phyloP scores from a whole-genome alignment of 2,888 invertebrate genomes.

The Melanostoma scalare region DNA sequence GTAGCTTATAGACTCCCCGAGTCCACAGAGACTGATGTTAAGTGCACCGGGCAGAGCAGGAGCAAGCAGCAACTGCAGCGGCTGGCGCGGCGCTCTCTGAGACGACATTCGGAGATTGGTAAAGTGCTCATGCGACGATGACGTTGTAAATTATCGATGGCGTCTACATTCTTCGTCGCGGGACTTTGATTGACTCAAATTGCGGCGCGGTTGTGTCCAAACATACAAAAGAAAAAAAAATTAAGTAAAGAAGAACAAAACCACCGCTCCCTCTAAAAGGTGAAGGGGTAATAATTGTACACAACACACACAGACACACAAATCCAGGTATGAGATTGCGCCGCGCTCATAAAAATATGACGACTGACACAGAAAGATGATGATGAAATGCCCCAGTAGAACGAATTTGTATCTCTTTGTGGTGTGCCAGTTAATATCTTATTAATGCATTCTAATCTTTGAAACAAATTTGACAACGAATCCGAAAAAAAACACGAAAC shows the following conservation, averaged over 20 bases:
- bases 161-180: conserved; percentile 74
- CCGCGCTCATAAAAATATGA: conserved; percentile 58
- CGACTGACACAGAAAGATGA: conserved; percentile 62
- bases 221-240: conserved; percentile 28
- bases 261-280: conserved; percentile 16
- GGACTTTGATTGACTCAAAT: conserved; percentile 73
- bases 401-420: conserved; percentile 60
- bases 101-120: conserved; percentile 62
- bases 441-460: conserved; percentile 56
- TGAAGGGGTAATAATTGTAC: conserved; percentile 64
- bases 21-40: conserved; percentile 40
- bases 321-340: conserved; percentile 41
- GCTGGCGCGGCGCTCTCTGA: conserved; percentile 7
- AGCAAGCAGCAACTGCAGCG: conserved; percentile 10
- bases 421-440: conserved; percentile 41
- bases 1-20: conserved; percentile 25
- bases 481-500: conserved; percentile 18
- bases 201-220: conserved; percentile 60
- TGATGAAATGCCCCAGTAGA: conserved; percentile 66
- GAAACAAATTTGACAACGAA: conserved; percentile 67
- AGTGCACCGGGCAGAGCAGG: conserved; percentile 42
- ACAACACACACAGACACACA: conserved; percentile 33
- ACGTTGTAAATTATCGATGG: conserved; percentile 75
- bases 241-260: conserved; percentile 35
- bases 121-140: conserved; percentile 72